phyloP scores from a whole-genome alignment of 2,113 vertebrate species.

The Dromiciops gliroides region DNA sequence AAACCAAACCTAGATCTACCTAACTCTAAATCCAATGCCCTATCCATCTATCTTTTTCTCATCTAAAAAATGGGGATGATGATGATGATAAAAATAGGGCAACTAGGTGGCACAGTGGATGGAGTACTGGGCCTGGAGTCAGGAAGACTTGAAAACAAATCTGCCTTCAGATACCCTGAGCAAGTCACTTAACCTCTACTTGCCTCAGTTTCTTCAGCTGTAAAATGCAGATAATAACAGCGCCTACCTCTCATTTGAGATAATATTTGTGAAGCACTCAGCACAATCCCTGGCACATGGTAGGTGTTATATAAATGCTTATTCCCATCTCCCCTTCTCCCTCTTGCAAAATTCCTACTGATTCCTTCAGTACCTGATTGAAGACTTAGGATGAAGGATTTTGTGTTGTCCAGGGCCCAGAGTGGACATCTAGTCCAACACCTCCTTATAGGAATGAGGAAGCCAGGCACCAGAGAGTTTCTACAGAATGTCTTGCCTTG shows the following conservation, averaged over 20 bases:
- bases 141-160: background rate
- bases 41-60: background rate
- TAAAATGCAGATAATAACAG: background rate
- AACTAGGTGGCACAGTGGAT: background rate
- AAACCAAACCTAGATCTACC: background rate
- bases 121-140: background rate
- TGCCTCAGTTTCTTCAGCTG: background rate
- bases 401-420: background rate
- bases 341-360: background rate
- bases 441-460: background rate
- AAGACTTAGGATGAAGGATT: background rate
- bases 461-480: background rate
- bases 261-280: background rate
- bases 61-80: background rate
- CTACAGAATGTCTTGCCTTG: background rate
- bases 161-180: background rate
- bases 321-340: background rate
- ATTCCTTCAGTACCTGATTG: background rate
- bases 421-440: background rate
- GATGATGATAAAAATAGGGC: background rate
- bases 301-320: background rate
- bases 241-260: background rate
- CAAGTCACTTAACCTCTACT: background rate
- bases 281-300: background rate
- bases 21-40: background rate